phyloP scores from a whole-genome alignment of 2,113 vertebrate species.

The Apodemus speciosus region DNA sequence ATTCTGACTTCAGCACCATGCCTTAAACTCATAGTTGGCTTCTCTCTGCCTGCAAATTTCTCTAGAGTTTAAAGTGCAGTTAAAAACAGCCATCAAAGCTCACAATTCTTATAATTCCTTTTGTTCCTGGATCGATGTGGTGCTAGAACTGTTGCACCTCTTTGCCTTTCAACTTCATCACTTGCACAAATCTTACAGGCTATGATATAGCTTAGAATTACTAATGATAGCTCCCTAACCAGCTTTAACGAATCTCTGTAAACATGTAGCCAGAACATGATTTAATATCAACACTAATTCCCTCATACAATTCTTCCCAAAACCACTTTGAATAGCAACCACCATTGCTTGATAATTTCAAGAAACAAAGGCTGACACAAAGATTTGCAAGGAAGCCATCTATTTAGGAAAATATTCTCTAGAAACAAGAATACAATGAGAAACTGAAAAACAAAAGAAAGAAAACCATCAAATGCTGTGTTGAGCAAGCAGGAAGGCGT shows the following conservation, averaged over 20 bases:
- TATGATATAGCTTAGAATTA: background rate
- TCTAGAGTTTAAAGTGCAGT: background rate
- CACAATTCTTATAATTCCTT: background rate
- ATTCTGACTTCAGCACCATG: background rate
- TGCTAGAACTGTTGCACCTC: background rate
- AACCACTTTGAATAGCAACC: background rate
- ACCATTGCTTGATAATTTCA: conserved; percentile 13
- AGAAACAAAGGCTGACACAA: conserved; percentile 12
- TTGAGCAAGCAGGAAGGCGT: background rate
- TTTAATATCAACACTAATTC: background rate
- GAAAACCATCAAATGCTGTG: background rate
- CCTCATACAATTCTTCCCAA: background rate
- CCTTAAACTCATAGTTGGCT: background rate
- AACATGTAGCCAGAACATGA: background rate
- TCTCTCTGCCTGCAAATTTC: background rate
- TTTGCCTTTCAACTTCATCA: background rate
- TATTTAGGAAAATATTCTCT: background rate
- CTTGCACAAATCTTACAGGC: background rate
- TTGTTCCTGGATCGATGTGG: background rate
- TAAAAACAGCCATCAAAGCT: background rate
- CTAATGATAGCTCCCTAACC: background rate
- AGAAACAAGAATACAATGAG: background rate
- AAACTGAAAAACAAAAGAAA: conserved; percentile 19
- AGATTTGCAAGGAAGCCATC: background rate
- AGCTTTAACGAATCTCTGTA: background rate